Conservation (phyloP, 2,113 vertebrate species). For the Chlorodrepanis virens region DNA sequence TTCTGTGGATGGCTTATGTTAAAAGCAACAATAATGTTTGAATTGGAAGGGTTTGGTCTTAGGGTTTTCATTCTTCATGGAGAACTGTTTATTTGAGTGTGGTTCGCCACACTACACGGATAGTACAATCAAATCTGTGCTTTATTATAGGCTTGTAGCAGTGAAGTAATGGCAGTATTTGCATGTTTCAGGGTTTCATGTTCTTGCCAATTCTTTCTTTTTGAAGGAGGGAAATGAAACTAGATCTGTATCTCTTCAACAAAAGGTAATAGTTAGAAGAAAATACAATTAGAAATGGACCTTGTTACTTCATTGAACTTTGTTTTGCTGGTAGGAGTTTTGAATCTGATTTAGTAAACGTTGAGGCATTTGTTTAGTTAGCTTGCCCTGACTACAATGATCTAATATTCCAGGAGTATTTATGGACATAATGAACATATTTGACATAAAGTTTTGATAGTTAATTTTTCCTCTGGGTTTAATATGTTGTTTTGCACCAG, state of each 20-base stretch:
- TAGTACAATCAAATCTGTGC: conserved; percentile 73
- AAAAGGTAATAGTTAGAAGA: conserved; percentile 15
- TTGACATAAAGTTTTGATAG: background rate
- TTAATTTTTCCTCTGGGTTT: background rate
- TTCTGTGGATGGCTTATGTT: conserved; percentile 70
- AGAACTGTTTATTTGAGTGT: conserved; percentile 76
- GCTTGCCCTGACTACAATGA: background rate
- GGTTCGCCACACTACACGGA: conserved; percentile 69
- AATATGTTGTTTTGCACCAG: background rate
- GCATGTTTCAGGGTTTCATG: conserved; percentile 16
- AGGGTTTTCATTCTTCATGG: conserved; percentile 66
- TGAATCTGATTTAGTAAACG: background rate
- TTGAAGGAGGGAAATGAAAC: conserved; percentile 51
- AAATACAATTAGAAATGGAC: conserved; percentile 19
- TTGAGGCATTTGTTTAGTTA: background rate
- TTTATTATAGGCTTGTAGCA: conserved; percentile 67
- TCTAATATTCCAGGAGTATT: background rate
- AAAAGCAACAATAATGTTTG: conserved; percentile 76
- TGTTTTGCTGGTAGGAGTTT: background rate
- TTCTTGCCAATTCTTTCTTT: conserved; percentile 45
- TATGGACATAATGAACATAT: background rate
- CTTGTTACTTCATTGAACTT: background rate
- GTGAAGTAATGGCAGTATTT: conserved; percentile 31
- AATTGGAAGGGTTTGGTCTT: conserved; percentile 66
- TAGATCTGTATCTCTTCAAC: conserved; percentile 2